Conservation (phyloP, 1,140 invertebrate species). For the Heliconius congener region DNA sequence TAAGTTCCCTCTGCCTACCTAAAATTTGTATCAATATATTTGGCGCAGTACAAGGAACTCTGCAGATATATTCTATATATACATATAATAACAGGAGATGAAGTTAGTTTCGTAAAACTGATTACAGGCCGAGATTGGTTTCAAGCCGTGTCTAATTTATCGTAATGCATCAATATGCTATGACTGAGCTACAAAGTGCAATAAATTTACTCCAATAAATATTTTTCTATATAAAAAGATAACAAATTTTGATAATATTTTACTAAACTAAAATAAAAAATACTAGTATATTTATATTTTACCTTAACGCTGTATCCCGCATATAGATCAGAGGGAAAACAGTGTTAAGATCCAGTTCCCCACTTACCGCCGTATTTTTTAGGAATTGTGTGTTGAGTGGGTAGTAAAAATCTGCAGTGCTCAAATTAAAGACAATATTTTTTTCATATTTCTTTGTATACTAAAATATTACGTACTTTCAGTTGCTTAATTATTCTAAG, state of each 20-base stretch:
- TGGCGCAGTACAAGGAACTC: constrained; percentile 16
- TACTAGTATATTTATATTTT: no score
- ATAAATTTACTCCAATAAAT: neutral
- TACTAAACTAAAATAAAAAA: neutral
- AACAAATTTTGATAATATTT: neutral
- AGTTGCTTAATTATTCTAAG: neutral
- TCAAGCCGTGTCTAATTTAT: constrained; percentile 71
- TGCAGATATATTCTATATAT: constrained; percentile 39
- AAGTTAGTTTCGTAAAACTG: constrained; percentile 67
- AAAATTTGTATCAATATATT: no score
- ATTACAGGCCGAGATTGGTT: constrained; percentile 68
- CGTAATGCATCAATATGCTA: constrained; percentile 56
- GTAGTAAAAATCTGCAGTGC: no score
- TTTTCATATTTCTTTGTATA: neutral
- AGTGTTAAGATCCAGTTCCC: no score
- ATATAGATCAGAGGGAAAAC: no score
- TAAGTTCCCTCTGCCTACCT: no score
- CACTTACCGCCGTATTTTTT: no score
- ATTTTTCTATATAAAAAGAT: neutral
- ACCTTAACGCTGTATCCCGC: no score
- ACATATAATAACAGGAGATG: constrained; percentile 54
- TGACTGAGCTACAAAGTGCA: constrained; percentile 8
- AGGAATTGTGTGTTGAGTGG: no score
- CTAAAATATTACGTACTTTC: neutral
- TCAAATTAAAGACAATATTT: no score